These are phyloP conservation scores for Nycticryphes semicollaris DNA, from an alignment of 2,113 vertebrate species.

Conservation along the genomic window DNA sequence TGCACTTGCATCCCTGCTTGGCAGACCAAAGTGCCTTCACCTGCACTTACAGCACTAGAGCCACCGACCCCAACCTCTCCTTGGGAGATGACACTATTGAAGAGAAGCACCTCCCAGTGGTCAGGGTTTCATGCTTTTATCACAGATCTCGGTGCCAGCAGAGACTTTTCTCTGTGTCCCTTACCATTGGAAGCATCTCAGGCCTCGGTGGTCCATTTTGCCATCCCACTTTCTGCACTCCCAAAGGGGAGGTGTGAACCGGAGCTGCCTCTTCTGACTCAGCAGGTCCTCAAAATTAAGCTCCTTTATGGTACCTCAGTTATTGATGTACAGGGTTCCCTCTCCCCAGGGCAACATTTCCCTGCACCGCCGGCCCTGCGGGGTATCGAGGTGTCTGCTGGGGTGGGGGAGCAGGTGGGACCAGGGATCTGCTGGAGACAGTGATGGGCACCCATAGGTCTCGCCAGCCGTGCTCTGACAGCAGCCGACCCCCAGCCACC, in stretches of 20 bases:
- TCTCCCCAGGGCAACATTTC: neutral
- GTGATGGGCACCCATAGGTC: fast-evolving
- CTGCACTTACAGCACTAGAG: neutral
- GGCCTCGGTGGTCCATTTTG: neutral
- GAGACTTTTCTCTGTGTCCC: neutral
- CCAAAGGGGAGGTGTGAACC: fast-evolving
- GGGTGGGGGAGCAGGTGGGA: fast-evolving
- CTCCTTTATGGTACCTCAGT: neutral
- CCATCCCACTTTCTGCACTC: neutral
- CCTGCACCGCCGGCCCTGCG: fast-evolving
- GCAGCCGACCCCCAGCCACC: neutral
- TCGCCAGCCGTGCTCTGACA: neutral
- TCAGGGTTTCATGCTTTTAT: neutral
- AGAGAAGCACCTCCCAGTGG: neutral
- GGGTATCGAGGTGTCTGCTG: fast-evolving
- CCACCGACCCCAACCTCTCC: neutral
- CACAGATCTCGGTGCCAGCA: neutral
- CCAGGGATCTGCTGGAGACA: fast-evolving
- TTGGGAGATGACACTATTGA: fast-evolving
- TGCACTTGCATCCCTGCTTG: fast-evolving
- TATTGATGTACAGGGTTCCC: fast-evolving
- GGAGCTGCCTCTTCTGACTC: neutral
- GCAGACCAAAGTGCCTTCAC: neutral
- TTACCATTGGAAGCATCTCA: neutral
- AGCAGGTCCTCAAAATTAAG: fast-evolving